Percentiles rank a stretch among this genome's conserved stretches.
Conservation (phyloP, 1,140 invertebrate genomes). For the Pachypsylla venusta region DNA sequence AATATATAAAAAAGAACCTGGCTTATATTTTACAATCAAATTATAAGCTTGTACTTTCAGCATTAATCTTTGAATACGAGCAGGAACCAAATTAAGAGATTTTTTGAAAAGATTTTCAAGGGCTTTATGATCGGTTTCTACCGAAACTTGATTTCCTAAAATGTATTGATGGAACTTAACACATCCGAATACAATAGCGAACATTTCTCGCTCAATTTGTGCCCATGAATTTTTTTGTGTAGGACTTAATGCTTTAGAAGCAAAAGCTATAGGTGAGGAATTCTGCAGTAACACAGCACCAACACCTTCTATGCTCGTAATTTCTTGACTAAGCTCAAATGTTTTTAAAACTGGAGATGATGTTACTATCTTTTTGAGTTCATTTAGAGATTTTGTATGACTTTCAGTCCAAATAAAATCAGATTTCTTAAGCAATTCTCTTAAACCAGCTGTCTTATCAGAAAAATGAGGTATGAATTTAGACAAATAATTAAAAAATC, state of each 20-base stretch:
- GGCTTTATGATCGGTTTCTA: conserved; percentile 33
- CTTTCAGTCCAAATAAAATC: conserved; percentile 21
- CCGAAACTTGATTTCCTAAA: conserved; percentile 25
- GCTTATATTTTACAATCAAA: conserved; percentile 26
- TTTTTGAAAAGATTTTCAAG: conserved; percentile 30
- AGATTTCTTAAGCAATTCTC: conserved; percentile 26
- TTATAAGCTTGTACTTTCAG: conserved; percentile 28
- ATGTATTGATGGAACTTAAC: conserved; percentile 28
- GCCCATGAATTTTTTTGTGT: conserved; percentile 28
- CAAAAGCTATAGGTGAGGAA: conserved; percentile 17
- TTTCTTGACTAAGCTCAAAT: conserved; percentile 26
- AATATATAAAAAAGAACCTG: conserved; percentile 32
- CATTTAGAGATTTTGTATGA: conserved; percentile 23
- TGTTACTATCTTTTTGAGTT: conserved; percentile 23
- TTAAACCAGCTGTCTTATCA: conserved; percentile 25
- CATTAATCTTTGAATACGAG: conserved; percentile 29
- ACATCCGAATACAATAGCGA: conserved; percentile 27
- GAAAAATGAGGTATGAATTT: conserved; percentile 30
- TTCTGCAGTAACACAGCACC: conserved; percentile 32
- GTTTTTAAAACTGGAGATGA: conserved; percentile 23
- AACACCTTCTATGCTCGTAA: conserved; percentile 27
- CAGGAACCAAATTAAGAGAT: conserved; percentile 28
- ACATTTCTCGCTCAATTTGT: conserved; percentile 33
- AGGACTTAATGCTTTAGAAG: conserved; percentile 26
- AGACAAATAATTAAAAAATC: conserved; percentile 30